Base-by-base conservation (phyloP, 2,888 invertebrate genomes). In the Apotomis capreana region DNA sequence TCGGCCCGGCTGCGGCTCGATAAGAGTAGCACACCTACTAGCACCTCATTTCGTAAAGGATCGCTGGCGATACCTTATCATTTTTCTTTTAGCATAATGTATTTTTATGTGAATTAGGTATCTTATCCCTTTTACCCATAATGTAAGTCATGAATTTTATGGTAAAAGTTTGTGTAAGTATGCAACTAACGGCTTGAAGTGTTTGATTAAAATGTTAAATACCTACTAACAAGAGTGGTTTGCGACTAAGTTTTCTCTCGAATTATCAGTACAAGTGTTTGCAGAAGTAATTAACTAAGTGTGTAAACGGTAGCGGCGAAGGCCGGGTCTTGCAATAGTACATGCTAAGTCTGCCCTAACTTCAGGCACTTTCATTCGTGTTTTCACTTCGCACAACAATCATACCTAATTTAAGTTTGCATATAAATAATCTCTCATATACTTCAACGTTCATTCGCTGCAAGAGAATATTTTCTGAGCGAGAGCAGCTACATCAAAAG, bases 241-340 rank as follows among this genome's bases (percentile, higher is more conserved):
- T 89, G 85, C 82, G 84, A 88, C 83, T 86, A 88, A 88, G 86
- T 88, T 89, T 88, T 85, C 81, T 86, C 83, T 86, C 80, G 84
- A 85, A 85, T 74, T 68, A 72, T 84, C 84, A 81, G 83, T 85
- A 84, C 75, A 81, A 79, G 76, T 81, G 81, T 81, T 82, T 80
- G 78, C 80, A 78, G 77, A 79, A 81, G 75, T 78, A 79, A 76
- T 76, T 76, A 76, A 75, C 71, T 73, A 61, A 60, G 70, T 72
- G 80, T 82, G 83, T 80, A 77, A 79, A 80, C 78, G 74, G 79
- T 76, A 78, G 77, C 80, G 80, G 83, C 85, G 80, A 79, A 80
- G 91, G 92, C 92, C 91, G 91, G 91, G 88, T 87, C 84, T 88
- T 90, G 92, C 92, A 93, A 92, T 91, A 90, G 85, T 84, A 82